Evolutionary conservation across 2,888 invertebrate genomes (phyloP).

Genomic region (Anticlea derivata): DNA sequence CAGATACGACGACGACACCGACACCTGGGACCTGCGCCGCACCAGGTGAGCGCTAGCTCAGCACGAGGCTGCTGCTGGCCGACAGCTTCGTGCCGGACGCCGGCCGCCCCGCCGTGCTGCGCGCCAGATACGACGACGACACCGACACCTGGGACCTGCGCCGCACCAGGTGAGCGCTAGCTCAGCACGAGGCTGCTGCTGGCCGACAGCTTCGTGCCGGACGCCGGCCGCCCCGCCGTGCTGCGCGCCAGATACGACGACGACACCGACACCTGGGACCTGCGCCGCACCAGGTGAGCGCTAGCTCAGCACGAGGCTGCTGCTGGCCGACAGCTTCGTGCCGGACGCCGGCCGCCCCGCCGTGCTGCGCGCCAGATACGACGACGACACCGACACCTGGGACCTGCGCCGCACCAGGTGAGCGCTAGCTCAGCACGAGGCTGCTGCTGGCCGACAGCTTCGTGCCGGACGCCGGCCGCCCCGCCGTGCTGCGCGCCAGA

Average conservation of each 20-base stretch:
- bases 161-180: slow-evolving; percentile 26
- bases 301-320: slow-evolving; percentile 90
- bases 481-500: slow-evolving; percentile 84
- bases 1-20: slow-evolving; percentile 80
- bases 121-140: slow-evolving; percentile 85
- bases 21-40: slow-evolving; percentile 60
- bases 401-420: slow-evolving; percentile 45
- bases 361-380: slow-evolving; percentile 85
- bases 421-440: not conserved
- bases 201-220: slow-evolving; percentile 95
- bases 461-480: slow-evolving; percentile 86
- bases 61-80: slow-evolving; percentile 93
- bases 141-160: slow-evolving; percentile 63
- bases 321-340: slow-evolving; percentile 95
- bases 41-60: slow-evolving; percentile 72
- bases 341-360: slow-evolving; percentile 81
- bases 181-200: slow-evolving; percentile 94
- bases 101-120: slow-evolving; percentile 64
- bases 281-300: slow-evolving; percentile 38
- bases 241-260: slow-evolving; percentile 85
- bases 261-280: slow-evolving; percentile 65
- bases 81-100: slow-evolving; percentile 93
- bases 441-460: slow-evolving; percentile 89
- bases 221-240: slow-evolving; percentile 63
- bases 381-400: slow-evolving; percentile 68